Percentiles rank a stretch among this genome's conserved stretches.
phyloP scores from a whole-genome alignment of 2,113 vertebrate species.

The Dasyprocta punctata region DNA sequence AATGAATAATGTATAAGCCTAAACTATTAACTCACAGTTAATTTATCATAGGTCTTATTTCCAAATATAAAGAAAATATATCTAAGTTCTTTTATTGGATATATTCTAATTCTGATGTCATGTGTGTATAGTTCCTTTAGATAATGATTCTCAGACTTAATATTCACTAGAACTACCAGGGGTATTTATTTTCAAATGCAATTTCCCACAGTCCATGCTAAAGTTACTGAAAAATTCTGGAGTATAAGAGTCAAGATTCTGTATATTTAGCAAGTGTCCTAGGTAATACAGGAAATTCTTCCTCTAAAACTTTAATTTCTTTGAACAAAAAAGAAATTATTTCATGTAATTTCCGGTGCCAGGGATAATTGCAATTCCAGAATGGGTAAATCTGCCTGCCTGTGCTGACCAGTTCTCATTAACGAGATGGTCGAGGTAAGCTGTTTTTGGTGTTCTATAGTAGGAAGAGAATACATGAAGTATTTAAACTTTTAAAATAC shows the following conservation, averaged over 20 bases:
- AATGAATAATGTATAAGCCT: background rate
- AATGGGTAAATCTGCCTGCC: background rate
- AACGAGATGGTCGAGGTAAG: background rate
- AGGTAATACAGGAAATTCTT: background rate
- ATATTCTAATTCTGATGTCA: background rate
- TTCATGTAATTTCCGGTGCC: background rate
- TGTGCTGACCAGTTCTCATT: background rate
- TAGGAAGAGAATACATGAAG: background rate
- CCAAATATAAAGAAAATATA: too few species aligned
- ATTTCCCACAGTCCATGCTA: background rate
- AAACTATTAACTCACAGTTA: background rate
- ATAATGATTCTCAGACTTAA: slow-evolving; percentile 15
- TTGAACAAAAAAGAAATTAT: background rate
- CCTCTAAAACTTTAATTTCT: slow-evolving; percentile 39
- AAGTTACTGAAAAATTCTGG: slow-evolving; percentile 11
- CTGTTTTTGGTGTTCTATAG: background rate
- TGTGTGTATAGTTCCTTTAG: background rate
- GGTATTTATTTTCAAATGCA: background rate
- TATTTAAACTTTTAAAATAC: background rate
- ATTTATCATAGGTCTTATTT: slow-evolving; percentile 22
- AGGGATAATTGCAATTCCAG: background rate
- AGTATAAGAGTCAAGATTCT: background rate
- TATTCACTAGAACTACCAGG: background rate
- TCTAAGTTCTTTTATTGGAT: background rate
- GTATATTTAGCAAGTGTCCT: background rate